Evolutionary conservation across 1,140 invertebrate genomes (phyloP), one percentile per base, ranked within the genome.

Genomic region (Melipona quadrifasciata): DNA sequence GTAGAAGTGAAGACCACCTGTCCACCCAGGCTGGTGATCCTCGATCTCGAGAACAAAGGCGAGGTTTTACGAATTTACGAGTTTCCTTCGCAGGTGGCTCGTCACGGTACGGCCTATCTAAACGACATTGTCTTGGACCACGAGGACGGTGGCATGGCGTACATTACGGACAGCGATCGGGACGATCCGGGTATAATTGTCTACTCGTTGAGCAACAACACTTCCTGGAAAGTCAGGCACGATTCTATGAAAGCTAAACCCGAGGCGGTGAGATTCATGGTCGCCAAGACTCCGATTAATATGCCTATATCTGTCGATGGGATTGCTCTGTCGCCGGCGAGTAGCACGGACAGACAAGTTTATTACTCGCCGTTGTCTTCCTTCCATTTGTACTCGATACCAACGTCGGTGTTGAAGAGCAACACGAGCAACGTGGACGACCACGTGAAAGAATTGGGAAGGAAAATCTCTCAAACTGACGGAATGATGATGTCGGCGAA

Each of bases 41-140:
- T 97, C 53, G 96, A 97, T 89, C 92, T 97, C 5, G 96, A 97
- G 76, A 94, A 95, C 11, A 94, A 93, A 21, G 95, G 95, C 14
- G 93, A 94, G 53, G 91, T 96, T 53, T 91, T 97, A 64, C 92
- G 95, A 19, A 95, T 94, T 11, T 96, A 96, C 89, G 92, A 92
- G 4, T 96, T 97, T 78, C 95, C 96, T 0, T 64, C 93, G 1
- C 94, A 96, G 1, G 95, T 96, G 8, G 94, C 95, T 2, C 93
- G 94, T 0, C 90, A 91, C 0, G 94, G 95, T 4, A 95, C 94
- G 0, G 96, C 95, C 0, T 96, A 96, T 77, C 90, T 97, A 8
- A 96, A 96, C 85, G 96, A 97, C 87, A 95, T 97, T 14, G 97
- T 97, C 0, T 90, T 97, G 16, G 96, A 97, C 89, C 96, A 96